These are phyloP conservation scores for Leiothrix lutea DNA, from an alignment of 2,113 vertebrate genomes.

Conservation along the genomic window DNA sequence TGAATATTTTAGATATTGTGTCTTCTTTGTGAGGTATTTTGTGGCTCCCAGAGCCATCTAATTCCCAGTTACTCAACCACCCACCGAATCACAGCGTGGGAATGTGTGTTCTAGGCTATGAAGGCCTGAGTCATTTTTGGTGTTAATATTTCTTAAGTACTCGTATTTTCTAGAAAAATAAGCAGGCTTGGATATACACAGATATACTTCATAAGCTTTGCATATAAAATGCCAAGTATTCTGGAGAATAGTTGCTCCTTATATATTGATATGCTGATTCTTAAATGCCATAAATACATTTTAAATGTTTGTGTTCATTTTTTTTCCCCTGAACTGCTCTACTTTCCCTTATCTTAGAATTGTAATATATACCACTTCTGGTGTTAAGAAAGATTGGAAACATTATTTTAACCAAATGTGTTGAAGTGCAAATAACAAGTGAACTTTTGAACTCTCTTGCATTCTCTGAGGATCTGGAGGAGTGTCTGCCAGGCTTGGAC, in stretches of 20 bases:
- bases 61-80: neutral
- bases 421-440: constrained; percentile 55
- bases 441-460: constrained; percentile 37
- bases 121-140: neutral
- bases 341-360: neutral
- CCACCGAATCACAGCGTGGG: neutral
- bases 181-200: neutral
- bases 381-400: neutral
- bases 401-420: neutral
- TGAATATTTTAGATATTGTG: neutral
- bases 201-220: neutral
- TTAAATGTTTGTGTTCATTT: neutral
- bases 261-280: neutral
- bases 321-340: neutral
- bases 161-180: neutral
- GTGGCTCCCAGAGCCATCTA: neutral
- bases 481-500: neutral
- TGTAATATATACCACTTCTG: neutral
- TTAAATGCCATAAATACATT: neutral
- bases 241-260: neutral
- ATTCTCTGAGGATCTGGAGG: neutral
- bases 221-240: neutral
- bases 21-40: neutral
- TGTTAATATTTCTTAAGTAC: neutral
- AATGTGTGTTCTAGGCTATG: neutral